Evolutionary conservation across 2,113 vertebrate species (phyloP).

Genomic region (Myotis yumanensis): DNA sequence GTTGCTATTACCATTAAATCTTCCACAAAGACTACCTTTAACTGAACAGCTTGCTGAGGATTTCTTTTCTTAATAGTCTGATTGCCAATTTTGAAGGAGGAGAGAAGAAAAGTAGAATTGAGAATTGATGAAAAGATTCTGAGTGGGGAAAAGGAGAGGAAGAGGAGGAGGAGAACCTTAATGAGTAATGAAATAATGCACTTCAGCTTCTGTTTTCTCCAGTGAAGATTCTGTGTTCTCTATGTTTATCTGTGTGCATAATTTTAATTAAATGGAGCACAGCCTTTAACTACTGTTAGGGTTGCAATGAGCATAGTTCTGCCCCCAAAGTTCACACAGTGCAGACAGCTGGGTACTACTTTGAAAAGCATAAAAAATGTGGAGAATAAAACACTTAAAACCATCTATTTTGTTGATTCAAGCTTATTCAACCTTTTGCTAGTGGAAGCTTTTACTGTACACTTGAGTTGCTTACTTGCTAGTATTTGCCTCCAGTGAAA

Average conservation of each 20-base stretch:
- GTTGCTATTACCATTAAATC: conserved; percentile 51
- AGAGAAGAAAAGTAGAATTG: conserved; percentile 20
- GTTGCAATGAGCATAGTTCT: conserved; percentile 29
- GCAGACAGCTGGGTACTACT: conserved; percentile 52
- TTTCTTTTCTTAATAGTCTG: conserved; percentile 55
- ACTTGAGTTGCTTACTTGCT: conserved; percentile 75
- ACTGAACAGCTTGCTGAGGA: neutral
- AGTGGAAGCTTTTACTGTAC: conserved; percentile 73
- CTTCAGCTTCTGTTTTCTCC: neutral
- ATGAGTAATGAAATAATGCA: neutral
- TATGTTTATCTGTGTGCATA: neutral
- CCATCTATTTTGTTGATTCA: conserved; percentile 75
- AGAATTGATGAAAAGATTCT: conserved; percentile 24
- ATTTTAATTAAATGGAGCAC: conserved; percentile 49
- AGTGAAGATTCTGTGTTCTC: neutral
- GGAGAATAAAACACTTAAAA: conserved; percentile 70
- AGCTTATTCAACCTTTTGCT: conserved; percentile 76
- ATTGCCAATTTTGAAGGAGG: conserved; percentile 50
- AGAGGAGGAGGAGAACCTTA: neutral
- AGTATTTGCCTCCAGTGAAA: conserved; percentile 75
- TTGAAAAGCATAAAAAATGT: conserved; percentile 69
- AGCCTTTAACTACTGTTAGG: conserved; percentile 51
- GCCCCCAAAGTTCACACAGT: conserved; percentile 50
- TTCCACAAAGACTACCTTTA: conserved; percentile 50
- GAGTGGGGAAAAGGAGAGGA: neutral